These are phyloP conservation scores for Strix aluco DNA, from an alignment of 2,113 vertebrate species.

Conservation along the genomic window DNA sequence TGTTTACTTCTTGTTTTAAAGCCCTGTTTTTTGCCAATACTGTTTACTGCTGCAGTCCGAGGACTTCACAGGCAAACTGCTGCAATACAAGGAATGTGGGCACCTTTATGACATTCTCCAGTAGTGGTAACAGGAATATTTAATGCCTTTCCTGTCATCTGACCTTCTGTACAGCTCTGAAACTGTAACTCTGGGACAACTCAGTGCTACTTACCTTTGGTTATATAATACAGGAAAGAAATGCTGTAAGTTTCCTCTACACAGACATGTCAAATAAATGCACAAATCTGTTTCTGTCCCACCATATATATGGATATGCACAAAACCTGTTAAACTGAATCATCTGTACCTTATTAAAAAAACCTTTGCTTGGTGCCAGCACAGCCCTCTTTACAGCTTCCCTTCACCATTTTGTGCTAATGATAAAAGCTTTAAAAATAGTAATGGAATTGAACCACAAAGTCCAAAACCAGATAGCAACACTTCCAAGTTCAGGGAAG, in stretches of 20 bases:
- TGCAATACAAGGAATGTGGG: neutral
- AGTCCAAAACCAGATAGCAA: neutral
- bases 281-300: neutral
- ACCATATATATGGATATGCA: neutral
- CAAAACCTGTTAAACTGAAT: neutral
- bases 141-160: neutral
- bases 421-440: neutral
- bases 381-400: neutral
- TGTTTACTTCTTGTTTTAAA: neutral
- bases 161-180: neutral
- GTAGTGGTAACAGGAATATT: neutral
- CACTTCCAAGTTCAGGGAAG: neutral
- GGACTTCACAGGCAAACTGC: neutral
- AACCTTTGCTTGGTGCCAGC: neutral
- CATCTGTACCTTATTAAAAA: neutral
- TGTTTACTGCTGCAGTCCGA: neutral
- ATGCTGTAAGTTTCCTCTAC: neutral
- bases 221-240: neutral
- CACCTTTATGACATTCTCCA: neutral
- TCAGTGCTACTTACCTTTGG: neutral
- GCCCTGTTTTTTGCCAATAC: neutral
- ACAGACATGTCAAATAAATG: neutral
- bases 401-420: neutral
- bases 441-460: neutral
- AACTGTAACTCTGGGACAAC: neutral